Evolutionary conservation across 1,140 invertebrate genomes (phyloP).

Genomic region (Ditylenchus dipsaci): DNA sequence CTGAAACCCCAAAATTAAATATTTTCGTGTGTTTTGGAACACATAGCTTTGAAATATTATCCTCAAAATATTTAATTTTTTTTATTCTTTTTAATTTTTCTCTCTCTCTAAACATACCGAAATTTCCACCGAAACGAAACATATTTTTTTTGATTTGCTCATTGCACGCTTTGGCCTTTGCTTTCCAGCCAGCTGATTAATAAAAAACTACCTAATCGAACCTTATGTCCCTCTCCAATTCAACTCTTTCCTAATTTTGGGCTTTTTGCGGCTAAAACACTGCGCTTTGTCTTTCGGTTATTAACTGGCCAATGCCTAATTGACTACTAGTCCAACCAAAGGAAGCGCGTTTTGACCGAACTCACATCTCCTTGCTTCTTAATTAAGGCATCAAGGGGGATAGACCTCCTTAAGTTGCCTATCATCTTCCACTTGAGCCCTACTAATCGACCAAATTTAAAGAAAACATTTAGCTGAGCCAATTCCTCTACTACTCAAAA

Average conservation of each 20-base stretch:
- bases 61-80: too few relatives aligned
- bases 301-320: background rate
- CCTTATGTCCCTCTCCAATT: too few relatives aligned
- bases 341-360: background rate
- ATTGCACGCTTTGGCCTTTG: background rate
- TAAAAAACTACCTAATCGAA: too few relatives aligned
- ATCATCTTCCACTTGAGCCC: background rate
- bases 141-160: background rate
- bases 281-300: background rate
- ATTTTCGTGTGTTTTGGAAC: too few relatives aligned
- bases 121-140: background rate
- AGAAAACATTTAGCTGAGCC: background rate
- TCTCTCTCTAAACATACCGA: too few relatives aligned
- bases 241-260: background rate
- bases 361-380: background rate
- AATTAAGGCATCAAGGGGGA: background rate
- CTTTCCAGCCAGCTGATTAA: too few relatives aligned
- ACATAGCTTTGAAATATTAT: too few relatives aligned
- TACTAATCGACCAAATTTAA: background rate
- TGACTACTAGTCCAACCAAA: background rate
- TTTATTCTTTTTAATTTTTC: too few relatives aligned
- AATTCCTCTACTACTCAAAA: background rate
- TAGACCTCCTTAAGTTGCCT: background rate
- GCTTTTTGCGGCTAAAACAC: background rate
- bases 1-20: too few relatives aligned